Percentiles rank a stretch among this genome's conserved stretches.
phyloP scores from a whole-genome alignment of 2,797 vertebrate genomes.

The Simalia tracyae region DNA sequence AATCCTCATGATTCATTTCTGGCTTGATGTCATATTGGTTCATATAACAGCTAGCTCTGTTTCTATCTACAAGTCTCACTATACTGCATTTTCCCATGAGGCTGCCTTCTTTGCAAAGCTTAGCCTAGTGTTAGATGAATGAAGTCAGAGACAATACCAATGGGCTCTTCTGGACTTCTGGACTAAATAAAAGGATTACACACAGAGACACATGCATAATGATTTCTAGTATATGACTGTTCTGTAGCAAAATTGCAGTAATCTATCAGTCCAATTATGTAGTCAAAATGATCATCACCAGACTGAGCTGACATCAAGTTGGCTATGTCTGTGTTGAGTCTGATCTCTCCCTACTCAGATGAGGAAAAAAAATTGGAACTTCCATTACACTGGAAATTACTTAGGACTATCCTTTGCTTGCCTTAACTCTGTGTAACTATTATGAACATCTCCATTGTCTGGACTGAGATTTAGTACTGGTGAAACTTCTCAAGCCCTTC shows the following conservation, averaged over 20 bases:
- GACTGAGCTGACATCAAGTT: background rate
- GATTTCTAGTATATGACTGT: background rate
- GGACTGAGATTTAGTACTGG: background rate
- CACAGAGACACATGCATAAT: background rate
- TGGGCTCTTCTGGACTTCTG: conserved; percentile 1
- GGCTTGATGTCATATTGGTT: conserved; percentile 5
- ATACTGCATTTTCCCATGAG: background rate
- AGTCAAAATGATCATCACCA: background rate
- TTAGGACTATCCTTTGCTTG: background rate
- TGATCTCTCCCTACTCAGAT: background rate
- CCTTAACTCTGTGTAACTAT: background rate
- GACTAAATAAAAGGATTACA: conserved; percentile 8
- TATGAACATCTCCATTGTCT: background rate
- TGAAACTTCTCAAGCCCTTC: background rate
- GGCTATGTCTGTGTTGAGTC: background rate
- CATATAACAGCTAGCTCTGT: background rate
- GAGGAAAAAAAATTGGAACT: background rate
- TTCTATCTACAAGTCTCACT: background rate
- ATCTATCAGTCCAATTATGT: background rate
- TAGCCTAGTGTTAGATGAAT: conserved; percentile 10
- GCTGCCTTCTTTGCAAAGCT: conserved; percentile 11
- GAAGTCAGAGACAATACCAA: background rate
- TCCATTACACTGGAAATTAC: background rate
- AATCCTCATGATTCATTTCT: background rate
- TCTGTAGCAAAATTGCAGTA: background rate